A percentile compares a stretch with the other conserved stretches of the same genome.
phyloP scores from a whole-genome alignment of 2,113 vertebrate species.

The Plestiodon gilberti region DNA sequence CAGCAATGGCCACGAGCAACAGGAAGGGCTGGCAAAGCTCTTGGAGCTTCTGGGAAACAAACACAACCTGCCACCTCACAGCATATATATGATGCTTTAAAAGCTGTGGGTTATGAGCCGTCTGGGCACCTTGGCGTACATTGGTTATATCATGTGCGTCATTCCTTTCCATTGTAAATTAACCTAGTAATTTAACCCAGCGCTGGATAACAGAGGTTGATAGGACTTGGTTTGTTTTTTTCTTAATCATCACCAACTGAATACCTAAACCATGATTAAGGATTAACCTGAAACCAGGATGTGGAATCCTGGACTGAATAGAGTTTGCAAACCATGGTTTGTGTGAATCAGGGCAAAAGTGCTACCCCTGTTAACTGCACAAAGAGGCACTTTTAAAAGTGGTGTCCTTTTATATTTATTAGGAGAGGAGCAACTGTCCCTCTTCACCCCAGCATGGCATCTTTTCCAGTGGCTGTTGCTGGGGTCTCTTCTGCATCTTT shows the following conservation, averaged over 20 bases:
- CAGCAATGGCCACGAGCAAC: neutral
- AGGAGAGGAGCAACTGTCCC: no score
- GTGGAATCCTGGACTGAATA: neutral
- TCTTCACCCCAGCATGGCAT: no score
- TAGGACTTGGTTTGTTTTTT: neutral
- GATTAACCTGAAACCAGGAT: neutral
- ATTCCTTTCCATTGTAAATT: neutral
- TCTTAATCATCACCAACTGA: neutral
- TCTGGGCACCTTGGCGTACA: neutral
- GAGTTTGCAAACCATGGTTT: neutral
- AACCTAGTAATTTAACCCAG: neutral
- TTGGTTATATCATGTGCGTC: neutral
- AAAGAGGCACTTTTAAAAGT: no score
- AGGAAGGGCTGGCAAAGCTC: neutral
- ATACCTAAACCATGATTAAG: neutral
- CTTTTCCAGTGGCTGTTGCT: no score
- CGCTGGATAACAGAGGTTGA: neutral
- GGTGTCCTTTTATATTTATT: no score
- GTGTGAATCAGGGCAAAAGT: neutral
- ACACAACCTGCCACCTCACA: neutral
- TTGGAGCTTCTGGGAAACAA: neutral
- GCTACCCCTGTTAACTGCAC: neutral
- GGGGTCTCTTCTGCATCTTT: no score
- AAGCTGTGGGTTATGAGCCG: neutral
- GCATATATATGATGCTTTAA: neutral